Evolutionary conservation across 1,140 invertebrate genomes (phyloP).

Genomic region (Chrysoperla carnea): DNA sequence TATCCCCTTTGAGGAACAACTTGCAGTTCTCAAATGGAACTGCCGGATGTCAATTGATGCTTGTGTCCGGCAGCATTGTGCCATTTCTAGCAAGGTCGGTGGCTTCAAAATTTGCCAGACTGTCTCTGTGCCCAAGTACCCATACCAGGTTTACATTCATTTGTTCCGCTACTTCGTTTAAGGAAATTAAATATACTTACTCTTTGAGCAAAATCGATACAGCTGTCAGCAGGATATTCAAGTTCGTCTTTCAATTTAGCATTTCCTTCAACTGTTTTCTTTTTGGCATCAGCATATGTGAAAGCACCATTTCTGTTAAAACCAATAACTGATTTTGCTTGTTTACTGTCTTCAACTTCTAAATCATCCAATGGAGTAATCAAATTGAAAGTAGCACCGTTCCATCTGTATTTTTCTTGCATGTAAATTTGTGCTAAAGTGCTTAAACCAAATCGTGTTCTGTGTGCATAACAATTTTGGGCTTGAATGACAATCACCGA

Average conservation of each 20-base stretch:
- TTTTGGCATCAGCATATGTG: background rate
- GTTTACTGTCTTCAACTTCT: background rate
- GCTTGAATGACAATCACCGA: slow-evolving; percentile 31
- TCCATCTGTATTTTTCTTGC: background rate
- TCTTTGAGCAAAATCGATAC: background rate
- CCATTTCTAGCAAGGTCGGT: no score
- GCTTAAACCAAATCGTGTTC: slow-evolving; percentile 8
- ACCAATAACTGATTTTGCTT: background rate
- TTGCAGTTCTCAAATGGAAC: no score
- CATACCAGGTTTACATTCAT: no score
- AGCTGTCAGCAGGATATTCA: background rate
- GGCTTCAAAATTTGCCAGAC: no score
- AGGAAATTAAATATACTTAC: background rate
- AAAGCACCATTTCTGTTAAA: background rate
- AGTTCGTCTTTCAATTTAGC: background rate
- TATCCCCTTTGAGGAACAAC: no score
- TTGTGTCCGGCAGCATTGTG: no score
- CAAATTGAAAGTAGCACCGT: background rate
- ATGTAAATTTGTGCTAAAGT: slow-evolving; percentile 10
- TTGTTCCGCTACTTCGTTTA: no score
- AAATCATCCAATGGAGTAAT: background rate
- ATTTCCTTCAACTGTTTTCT: background rate
- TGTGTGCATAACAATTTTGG: slow-evolving; percentile 11
- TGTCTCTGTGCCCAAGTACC: no score
- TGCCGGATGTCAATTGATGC: no score